These are phyloP conservation scores for Hemaris fuciformis DNA, from an alignment of 2,888 invertebrate species.

Conservation along the genomic window DNA sequence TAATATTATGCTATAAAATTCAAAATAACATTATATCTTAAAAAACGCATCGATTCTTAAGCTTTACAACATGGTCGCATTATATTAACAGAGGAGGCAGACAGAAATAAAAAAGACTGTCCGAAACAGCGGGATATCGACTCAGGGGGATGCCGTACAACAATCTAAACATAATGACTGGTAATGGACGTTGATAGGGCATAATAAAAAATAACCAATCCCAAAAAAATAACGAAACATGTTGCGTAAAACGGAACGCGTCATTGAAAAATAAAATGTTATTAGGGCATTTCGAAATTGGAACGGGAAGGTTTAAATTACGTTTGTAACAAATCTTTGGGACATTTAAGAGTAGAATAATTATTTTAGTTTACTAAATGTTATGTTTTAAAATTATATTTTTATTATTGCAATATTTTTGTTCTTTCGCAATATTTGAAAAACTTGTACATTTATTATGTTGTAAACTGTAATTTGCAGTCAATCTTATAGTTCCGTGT, in stretches of 20 bases:
- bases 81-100: slow-evolving; percentile 25
- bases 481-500: too few species aligned
- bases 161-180: slow-evolving; percentile 65
- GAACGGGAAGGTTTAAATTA: slow-evolving; percentile 18
- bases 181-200: slow-evolving; percentile 66
- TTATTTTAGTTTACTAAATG: too few species aligned
- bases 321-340: slow-evolving; percentile 7
- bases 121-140: slow-evolving; percentile 57
- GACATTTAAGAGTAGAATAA: neutral
- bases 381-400: too few species aligned
- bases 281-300: slow-evolving; percentile 20
- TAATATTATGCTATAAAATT: slow-evolving; percentile 42
- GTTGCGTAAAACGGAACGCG: slow-evolving; percentile 35
- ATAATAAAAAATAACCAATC: slow-evolving; percentile 42
- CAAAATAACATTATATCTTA: slow-evolving; percentile 33
- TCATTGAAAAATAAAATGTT: slow-evolving; percentile 19
- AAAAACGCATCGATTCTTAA: slow-evolving; percentile 21
- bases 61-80: slow-evolving; percentile 28
- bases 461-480: too few species aligned
- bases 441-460: neutral
- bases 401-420: too few species aligned
- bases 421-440: neutral
- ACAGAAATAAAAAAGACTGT: slow-evolving; percentile 35
- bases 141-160: slow-evolving; percentile 55
- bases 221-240: slow-evolving; percentile 32